These are phyloP conservation scores for Sinelater perroti DNA, from an alignment of 2,888 invertebrate species.

Conservation along the genomic window DNA sequence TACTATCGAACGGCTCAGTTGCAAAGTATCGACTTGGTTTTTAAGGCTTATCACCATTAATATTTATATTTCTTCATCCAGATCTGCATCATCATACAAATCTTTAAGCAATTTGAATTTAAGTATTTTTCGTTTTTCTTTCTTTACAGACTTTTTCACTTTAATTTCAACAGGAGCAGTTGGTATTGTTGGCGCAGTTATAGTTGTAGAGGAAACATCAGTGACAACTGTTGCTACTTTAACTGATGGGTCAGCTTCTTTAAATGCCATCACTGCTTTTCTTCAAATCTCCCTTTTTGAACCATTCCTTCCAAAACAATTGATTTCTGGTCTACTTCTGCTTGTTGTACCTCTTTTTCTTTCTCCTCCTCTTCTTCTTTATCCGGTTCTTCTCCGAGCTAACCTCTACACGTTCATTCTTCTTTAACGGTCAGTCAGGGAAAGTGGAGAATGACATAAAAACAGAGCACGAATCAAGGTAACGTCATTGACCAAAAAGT, in stretches of 20 bases:
- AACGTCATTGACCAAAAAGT: too few species aligned
- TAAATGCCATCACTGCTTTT: too few species aligned
- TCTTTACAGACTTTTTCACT: slow-evolving; percentile 56
- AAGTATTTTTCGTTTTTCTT: slow-evolving; percentile 47
- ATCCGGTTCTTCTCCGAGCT: slow-evolving; percentile 91
- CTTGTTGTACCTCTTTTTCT: slow-evolving; percentile 58
- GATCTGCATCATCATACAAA: slow-evolving; percentile 71
- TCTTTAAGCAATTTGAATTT: slow-evolving; percentile 58
- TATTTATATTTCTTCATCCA: slow-evolving; percentile 88
- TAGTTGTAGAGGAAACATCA: slow-evolving; percentile 26
- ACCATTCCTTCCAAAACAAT: slow-evolving; percentile 28
- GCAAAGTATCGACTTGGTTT: slow-evolving; percentile 89
- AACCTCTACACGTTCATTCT: slow-evolving; percentile 88
- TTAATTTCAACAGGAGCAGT: slow-evolving; percentile 29
- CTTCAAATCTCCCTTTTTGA: too few species aligned
- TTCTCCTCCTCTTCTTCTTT: slow-evolving; percentile 70
- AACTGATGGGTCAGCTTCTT: too few species aligned
- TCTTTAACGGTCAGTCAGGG: too few species aligned
- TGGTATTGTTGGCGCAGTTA: not conserved
- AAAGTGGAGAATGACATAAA: too few species aligned
- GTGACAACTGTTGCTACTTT: slow-evolving; percentile 55
- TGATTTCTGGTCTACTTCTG: slow-evolving; percentile 43
- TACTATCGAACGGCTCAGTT: slow-evolving; percentile 90
- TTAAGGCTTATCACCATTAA: slow-evolving; percentile 81
- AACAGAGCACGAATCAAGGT: too few species aligned